Conservation (phyloP, 1,140 invertebrate genomes). For the Globodera rostochiensis region DNA sequence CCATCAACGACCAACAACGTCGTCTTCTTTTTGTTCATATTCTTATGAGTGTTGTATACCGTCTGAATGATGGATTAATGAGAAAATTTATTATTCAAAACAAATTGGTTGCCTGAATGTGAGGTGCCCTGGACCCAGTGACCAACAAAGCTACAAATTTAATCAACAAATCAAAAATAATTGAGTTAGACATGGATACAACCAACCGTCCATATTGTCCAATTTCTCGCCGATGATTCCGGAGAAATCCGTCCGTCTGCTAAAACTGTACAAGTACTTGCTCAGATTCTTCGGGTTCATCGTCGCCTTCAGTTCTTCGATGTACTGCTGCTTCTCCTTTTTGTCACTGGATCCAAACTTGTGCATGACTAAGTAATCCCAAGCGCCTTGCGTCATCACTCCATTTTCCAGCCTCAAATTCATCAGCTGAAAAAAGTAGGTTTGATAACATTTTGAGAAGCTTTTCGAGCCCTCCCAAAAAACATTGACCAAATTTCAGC, state of each 20-base stretch:
- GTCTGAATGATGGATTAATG: constrained; percentile 67
- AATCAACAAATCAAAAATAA: constrained; percentile 71
- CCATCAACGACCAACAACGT: constrained; percentile 81
- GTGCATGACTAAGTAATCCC: constrained; percentile 82
- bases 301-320: constrained; percentile 76
- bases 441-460: background rate
- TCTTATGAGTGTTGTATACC: constrained; percentile 75
- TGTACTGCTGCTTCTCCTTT: constrained; percentile 77
- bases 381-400: constrained; percentile 76
- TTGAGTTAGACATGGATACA: constrained; percentile 2
- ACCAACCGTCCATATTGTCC: constrained; percentile 44
- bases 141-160: constrained; percentile 76
- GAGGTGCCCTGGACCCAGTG: constrained; percentile 79
- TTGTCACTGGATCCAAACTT: constrained; percentile 82
- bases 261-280: constrained; percentile 64
- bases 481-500: too few species aligned
- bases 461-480: too few species aligned
- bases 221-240: constrained; percentile 61
- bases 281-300: constrained; percentile 81
- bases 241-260: constrained; percentile 61
- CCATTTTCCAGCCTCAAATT: constrained; percentile 73
- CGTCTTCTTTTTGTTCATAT: constrained; percentile 79
- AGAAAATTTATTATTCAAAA: background rate
- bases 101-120: constrained; percentile 67
- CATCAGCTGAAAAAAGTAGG: constrained; percentile 71